Evolutionary conservation across 1,140 invertebrate species (phyloP), one percentile per base, ranked within the genome.

Genomic region (Nautilus pompilius): DNA sequence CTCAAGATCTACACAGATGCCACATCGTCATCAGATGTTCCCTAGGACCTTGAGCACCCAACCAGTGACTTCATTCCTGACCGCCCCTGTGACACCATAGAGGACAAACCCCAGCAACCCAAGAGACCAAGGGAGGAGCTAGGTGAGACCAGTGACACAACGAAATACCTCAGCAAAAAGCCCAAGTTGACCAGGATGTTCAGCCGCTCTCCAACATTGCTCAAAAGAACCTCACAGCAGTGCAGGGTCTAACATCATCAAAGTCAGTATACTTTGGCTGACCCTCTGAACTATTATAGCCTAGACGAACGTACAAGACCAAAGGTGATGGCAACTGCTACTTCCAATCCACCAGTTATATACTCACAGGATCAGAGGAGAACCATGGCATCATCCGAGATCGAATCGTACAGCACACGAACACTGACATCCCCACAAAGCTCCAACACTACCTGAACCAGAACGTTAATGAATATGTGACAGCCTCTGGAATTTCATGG

Each of bases 311-410:
- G n/a, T n/a, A n/a, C n/a, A n/a, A n/a, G n/a, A n/a, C 58, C 58
- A 60, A 60, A 60, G 17, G 20, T 29, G 48, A 60, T 51, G 36
- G 36, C 36, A 54, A 51, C 36, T 60, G 58, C 58, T 57, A 51
- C 41, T 49, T 60, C 58, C 10, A 17, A 24, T 46, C 58, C n/a
- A 60, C 53, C 36, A 60, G 58, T 53, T 60, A 60, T 30, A 60
- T 53, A n/a, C 58, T 60, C n/a, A 57, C 58, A 49, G 58, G 36
- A 60, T 49, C 36, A 54, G 51, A 54, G 28, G 22, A 54, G 22
- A 10, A 22, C 51, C 51, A 54, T 24, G 28, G 51, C 1, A 54
- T 24, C 51, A 1, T 54, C 28, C 51, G n/a, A 41, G 36, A 41
- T 41, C 36, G 36, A 41, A 1, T 1, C 36, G n/a, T 41, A n/a